phyloP scores from a whole-genome alignment of 1,140 invertebrate genomes.

The Drosophila kohkoa region DNA sequence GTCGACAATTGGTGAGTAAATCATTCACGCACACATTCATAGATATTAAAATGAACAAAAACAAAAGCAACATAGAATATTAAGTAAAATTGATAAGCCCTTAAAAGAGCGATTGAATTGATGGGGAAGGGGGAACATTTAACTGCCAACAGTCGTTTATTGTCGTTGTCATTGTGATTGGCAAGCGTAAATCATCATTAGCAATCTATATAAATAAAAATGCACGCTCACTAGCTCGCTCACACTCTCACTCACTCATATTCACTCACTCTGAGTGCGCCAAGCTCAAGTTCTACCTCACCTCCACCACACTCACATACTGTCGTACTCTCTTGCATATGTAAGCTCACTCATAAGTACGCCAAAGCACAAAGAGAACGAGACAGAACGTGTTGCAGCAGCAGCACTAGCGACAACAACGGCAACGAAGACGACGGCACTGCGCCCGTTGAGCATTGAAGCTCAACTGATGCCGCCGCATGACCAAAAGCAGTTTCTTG shows the following conservation, averaged over 20 bases:
- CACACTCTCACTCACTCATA: not conserved
- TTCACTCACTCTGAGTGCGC: conserved; percentile 1
- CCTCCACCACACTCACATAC: conserved; percentile 7
- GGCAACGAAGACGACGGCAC: conserved; percentile 15
- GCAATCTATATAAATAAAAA: conserved; percentile 70
- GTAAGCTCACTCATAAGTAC: conserved; percentile 12
- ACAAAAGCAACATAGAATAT: conserved; percentile 2
- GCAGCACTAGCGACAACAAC: conserved; percentile 1
- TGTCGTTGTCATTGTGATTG: conserved; percentile 48
- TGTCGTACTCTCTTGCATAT: not conserved
- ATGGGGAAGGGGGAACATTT: not conserved
- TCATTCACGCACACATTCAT: not conserved
- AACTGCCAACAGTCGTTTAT: conserved; percentile 30
- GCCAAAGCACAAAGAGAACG: not conserved
- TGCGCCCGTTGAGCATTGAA: conserved; percentile 74
- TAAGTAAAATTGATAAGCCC: conserved; percentile 33
- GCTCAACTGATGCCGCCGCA: conserved; percentile 75
- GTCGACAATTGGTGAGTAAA: conserved; percentile 82
- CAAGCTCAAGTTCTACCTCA: conserved; percentile 40
- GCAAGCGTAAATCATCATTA: conserved; percentile 74
- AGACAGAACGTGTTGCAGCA: conserved; percentile 9
- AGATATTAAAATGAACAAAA: conserved; percentile 3
- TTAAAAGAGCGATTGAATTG: conserved; percentile 11
- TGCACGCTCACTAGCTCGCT: conserved; percentile 50
- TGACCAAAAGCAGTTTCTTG: conserved; percentile 79